Evolutionary conservation across 2,888 invertebrate genomes (phyloP).

Genomic region (Sphaeridia pumilis): DNA sequence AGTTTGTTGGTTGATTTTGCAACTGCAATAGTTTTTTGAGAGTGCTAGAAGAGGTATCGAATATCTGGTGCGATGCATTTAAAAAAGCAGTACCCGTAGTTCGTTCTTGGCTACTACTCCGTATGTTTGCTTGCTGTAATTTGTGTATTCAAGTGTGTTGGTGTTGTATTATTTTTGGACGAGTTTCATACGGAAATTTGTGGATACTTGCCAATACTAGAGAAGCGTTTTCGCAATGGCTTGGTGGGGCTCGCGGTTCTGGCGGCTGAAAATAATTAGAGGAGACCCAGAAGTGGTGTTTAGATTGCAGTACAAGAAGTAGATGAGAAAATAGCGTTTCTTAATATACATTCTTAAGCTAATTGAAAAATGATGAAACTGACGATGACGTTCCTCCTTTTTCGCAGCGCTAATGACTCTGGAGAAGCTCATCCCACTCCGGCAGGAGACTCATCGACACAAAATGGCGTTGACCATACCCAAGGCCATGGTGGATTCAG

Average conservation of each 20-base stretch:
- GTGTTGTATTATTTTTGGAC: neutral
- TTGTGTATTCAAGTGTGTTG: neutral
- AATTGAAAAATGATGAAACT: neutral
- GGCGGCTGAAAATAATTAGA: neutral
- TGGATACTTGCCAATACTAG: neutral
- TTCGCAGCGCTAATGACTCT: neutral
- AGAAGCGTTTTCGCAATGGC: too few relatives aligned
- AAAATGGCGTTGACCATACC: too few relatives aligned
- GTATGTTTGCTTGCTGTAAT: neutral
- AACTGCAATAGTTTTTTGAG: neutral
- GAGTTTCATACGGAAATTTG: neutral
- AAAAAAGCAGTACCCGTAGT: too few relatives aligned
- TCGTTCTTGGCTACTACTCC: too few relatives aligned
- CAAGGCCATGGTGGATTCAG: neutral
- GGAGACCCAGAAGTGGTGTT: neutral
- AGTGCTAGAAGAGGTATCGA: neutral
- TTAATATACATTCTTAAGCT: neutral
- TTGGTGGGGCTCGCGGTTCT: neutral
- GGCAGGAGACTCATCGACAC: too few relatives aligned
- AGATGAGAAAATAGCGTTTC: neutral
- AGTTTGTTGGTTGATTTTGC: too few relatives aligned
- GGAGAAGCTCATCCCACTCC: neutral
- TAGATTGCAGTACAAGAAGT: neutral
- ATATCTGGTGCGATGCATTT: neutral
- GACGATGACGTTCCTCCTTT: neutral